phyloP scores from a whole-genome alignment of 2,113 vertebrate species.

The Pelobates fuscus region DNA sequence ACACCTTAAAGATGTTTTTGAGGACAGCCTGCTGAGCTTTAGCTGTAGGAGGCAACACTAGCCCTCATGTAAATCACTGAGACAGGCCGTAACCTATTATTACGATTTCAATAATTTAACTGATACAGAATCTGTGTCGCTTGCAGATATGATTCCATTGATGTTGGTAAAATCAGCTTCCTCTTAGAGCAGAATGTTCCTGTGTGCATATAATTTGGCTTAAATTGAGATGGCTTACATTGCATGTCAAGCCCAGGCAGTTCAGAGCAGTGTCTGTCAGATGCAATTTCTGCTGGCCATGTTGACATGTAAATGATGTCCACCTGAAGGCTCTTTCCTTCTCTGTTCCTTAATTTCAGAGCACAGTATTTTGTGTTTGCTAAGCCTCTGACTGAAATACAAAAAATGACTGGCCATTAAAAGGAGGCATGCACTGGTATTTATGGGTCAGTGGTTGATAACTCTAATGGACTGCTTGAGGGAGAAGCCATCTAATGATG shows the following conservation, averaged over 20 bases:
- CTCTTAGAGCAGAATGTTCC: no score
- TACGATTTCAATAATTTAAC: no score
- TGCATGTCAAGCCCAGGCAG: neutral
- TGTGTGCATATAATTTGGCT: no score
- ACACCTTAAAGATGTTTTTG: no score
- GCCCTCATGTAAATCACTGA: no score
- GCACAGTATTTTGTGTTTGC: neutral
- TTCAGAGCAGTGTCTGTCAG: neutral
- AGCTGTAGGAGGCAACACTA: no score
- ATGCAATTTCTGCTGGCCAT: neutral
- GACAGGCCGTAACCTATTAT: no score
- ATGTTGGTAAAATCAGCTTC: no score
- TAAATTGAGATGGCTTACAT: no score
- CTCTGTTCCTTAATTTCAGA: neutral
- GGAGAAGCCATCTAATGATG: conserved; percentile 58
- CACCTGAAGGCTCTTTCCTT: neutral
- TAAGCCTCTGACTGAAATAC: neutral
- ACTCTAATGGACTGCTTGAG: conserved; percentile 53
- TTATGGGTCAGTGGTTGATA: conserved; percentile 28
- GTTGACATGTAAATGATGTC: neutral
- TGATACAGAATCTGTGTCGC: no score
- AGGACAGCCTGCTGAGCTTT: no score
- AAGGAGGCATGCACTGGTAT: conserved; percentile 51
- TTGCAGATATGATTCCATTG: no score
- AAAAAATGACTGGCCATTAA: conserved; percentile 56